A percentile compares a stretch with the other conserved stretches of the same genome.
Conservation (phyloP, 2,888 invertebrate genomes). For the Taenaris catops region DNA sequence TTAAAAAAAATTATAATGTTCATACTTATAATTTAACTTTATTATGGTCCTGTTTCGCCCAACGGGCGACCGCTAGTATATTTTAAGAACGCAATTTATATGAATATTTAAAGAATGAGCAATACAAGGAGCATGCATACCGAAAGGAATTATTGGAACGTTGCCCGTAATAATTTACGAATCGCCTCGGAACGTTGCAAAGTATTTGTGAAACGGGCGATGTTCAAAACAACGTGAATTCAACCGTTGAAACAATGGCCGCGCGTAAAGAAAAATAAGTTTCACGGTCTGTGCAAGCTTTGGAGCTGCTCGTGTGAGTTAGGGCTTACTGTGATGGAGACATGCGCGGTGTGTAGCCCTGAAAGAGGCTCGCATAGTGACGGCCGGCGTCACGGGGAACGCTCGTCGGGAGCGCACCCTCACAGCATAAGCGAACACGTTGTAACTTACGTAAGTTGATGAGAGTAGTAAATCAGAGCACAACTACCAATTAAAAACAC, state of each 20-base stretch:
- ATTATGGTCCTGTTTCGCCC: no score
- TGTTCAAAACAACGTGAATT: slow-evolving; percentile 27
- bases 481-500: background rate
- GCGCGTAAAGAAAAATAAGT: slow-evolving; percentile 57
- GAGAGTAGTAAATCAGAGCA: slow-evolving; percentile 10
- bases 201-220: slow-evolving; percentile 25
- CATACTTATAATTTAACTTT: no score
- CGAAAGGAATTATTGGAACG: slow-evolving; percentile 20
- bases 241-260: slow-evolving; percentile 39
- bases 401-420: slow-evolving; percentile 35
- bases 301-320: slow-evolving; percentile 57
- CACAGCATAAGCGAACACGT: slow-evolving; percentile 25
- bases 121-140: slow-evolving; percentile 37
- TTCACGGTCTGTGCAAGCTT: slow-evolving; percentile 44
- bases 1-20: no score
- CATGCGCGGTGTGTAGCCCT: slow-evolving; percentile 59
- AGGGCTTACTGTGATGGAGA: slow-evolving; percentile 56
- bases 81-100: no score
- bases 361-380: slow-evolving; percentile 44
- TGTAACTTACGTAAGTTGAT: slow-evolving; percentile 62
- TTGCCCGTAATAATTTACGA: slow-evolving; percentile 21
- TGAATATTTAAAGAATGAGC: no score
- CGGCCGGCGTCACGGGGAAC: slow-evolving; percentile 45
- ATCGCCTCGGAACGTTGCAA: slow-evolving; percentile 19
- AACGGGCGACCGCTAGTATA: no score